Evolutionary conservation across 1,140 invertebrate genomes (phyloP).

Genomic region (Pantala flavescens): DNA sequence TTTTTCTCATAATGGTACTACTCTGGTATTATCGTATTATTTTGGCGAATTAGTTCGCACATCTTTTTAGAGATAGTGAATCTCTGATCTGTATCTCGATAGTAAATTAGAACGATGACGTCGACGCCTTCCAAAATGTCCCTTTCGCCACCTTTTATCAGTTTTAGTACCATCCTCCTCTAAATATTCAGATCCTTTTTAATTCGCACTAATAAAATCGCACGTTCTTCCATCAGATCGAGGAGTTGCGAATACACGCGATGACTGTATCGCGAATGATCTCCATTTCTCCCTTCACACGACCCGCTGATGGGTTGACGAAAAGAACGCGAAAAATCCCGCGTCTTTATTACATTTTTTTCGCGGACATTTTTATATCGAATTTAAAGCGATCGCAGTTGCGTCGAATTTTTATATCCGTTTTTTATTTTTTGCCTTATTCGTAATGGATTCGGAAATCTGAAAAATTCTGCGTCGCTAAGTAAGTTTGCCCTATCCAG

Average conservation of each 20-base stretch:
- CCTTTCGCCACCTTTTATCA: background rate
- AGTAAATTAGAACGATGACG: too few relatives aligned
- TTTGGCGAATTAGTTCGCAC: too few relatives aligned
- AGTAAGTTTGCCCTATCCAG: slow-evolving; percentile 1
- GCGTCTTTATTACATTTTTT: too few relatives aligned
- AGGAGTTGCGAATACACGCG: background rate
- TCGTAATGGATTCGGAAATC: slow-evolving; percentile 9
- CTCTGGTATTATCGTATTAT: too few relatives aligned
- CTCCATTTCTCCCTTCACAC: background rate
- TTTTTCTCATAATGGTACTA: too few relatives aligned
- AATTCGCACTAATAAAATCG: background rate
- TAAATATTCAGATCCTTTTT: background rate
- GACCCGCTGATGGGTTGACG: background rate
- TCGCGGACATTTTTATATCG: too few relatives aligned
- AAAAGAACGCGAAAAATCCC: too few relatives aligned
- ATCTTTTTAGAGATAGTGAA: too few relatives aligned
- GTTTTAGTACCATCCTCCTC: background rate
- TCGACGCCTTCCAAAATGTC: too few relatives aligned
- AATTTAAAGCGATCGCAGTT: too few relatives aligned
- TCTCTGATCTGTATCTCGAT: too few relatives aligned
- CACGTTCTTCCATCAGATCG: background rate
- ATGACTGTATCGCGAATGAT: background rate
- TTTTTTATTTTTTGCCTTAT: background rate
- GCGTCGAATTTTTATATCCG: background rate
- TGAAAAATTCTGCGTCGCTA: background rate